A percentile compares a stretch with the other conserved stretches of the same genome.
Evolutionary conservation across 2,113 vertebrate genomes (phyloP).

Genomic region (Notiomystis cincta): DNA sequence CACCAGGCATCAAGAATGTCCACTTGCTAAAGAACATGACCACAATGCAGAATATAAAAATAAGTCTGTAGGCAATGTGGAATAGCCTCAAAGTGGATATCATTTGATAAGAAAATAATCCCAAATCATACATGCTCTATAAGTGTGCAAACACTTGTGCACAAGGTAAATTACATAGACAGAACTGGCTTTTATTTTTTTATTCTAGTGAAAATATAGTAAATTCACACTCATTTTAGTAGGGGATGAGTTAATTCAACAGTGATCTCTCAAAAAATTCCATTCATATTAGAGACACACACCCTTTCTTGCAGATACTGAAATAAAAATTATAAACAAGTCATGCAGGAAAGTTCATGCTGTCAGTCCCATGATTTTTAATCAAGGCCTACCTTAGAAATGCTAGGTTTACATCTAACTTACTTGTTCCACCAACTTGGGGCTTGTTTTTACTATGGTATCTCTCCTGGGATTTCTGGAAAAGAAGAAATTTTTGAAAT

Average conservation of each 20-base stretch:
- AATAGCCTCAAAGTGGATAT: background rate
- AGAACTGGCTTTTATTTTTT: background rate
- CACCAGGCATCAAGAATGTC: background rate
- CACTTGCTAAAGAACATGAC: background rate
- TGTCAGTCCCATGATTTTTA: background rate
- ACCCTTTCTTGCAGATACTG: background rate
- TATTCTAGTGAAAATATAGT: background rate
- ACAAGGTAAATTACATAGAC: rapidly evolving
- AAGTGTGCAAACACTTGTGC: background rate
- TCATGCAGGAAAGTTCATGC: background rate
- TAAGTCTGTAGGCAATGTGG: background rate
- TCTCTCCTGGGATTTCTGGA: conserved; percentile 87
- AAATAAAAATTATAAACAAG: background rate
- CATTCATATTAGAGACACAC: background rate
- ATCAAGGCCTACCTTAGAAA: background rate
- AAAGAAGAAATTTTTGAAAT: conserved; percentile 15
- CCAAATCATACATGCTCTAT: background rate
- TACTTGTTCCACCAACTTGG: conserved; percentile 84
- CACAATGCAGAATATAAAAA: background rate
- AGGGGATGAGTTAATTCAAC: background rate
- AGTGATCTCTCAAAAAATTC: background rate
- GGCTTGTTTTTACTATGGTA: conserved; percentile 79
- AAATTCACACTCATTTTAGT: background rate
- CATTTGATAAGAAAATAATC: background rate
- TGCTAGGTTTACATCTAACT: conserved; percentile 62